phyloP scores from a whole-genome alignment of 1,140 invertebrate genomes.

The Pectinophora gossypiella region DNA sequence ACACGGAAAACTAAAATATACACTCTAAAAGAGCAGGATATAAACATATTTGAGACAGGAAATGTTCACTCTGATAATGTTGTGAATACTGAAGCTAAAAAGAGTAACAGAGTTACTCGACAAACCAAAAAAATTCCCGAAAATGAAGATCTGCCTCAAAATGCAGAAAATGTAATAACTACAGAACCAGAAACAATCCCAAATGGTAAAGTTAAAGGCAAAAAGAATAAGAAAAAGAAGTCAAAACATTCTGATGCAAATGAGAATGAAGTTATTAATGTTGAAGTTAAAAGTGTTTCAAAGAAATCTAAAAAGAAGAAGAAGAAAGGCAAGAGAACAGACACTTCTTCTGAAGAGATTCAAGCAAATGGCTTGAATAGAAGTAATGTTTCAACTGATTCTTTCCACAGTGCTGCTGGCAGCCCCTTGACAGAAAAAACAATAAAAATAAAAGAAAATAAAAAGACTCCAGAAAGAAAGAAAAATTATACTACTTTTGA shows the following conservation, averaged over 20 bases:
- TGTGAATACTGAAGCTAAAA: constrained; percentile 14
- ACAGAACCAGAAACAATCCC: constrained; percentile 15
- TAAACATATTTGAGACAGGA: constrained; percentile 7
- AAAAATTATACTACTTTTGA: constrained; percentile 7
- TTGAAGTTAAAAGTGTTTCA: not conserved
- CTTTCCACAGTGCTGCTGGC: constrained; percentile 58
- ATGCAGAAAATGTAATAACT: not conserved
- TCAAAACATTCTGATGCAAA: not conserved
- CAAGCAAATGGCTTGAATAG: constrained; percentile 24
- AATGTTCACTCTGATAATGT: constrained; percentile 12
- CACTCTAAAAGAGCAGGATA: constrained; percentile 45
- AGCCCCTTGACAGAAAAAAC: constrained; percentile 22
- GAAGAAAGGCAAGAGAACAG: constrained; percentile 31
- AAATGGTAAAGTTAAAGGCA: constrained; percentile 10
- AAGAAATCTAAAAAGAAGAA: constrained; percentile 38
- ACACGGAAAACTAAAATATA: constrained; percentile 18
- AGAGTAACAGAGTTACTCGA: constrained; percentile 18
- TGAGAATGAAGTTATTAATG: constrained; percentile 2
- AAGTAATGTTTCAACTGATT: constrained; percentile 40
- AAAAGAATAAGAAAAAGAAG: constrained; percentile 28
- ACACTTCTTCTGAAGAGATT: constrained; percentile 15
- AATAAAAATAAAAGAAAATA: not conserved
- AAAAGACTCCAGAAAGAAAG: not conserved
- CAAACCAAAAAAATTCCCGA: constrained; percentile 26
- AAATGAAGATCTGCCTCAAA: constrained; percentile 5